These are phyloP conservation scores for Heteropelma amictum DNA, from an alignment of 2,888 invertebrate species.

Conservation along the genomic window DNA sequence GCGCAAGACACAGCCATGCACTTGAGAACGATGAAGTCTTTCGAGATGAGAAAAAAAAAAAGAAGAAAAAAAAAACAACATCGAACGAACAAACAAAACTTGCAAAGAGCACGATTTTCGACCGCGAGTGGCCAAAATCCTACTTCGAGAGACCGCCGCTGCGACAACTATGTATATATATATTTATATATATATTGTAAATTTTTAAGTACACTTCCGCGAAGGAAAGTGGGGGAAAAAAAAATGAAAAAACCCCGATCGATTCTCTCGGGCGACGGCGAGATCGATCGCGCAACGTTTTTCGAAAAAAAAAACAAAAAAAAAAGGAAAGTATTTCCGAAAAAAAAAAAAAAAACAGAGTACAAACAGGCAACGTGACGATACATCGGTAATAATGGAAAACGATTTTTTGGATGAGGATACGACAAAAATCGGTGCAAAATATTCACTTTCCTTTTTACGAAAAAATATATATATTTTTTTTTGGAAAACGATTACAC, in stretches of 20 bases:
- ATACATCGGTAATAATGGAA: slow-evolving; percentile 13
- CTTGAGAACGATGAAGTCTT: slow-evolving; percentile 20
- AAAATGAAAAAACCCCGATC: not conserved
- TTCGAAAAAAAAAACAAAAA: not conserved
- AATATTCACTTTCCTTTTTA: slow-evolving; percentile 22
- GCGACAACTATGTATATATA: not conserved
- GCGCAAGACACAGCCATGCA: slow-evolving; percentile 57
- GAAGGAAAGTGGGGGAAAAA: not conserved
- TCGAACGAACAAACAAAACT: slow-evolving; percentile 25
- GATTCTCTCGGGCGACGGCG: slow-evolving; percentile 12
- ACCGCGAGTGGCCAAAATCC: slow-evolving; percentile 16
- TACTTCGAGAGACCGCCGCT: no score
- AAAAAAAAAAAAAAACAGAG: not conserved
- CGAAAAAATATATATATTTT: slow-evolving; percentile 41
- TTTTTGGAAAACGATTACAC: slow-evolving; percentile 48
- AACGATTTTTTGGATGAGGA: slow-evolving; percentile 36
- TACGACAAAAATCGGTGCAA: slow-evolving; percentile 52
- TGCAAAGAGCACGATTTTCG: no score
- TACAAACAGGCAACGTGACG: not conserved
- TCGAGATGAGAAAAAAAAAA: not conserved
- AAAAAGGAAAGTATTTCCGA: not conserved
- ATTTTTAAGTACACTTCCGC: not conserved
- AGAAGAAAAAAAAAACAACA: slow-evolving; percentile 16
- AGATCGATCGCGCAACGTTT: not conserved
- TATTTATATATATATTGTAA: not conserved